Conservation (phyloP, 2,113 vertebrate genomes). For the Corydoras maculifer region DNA sequence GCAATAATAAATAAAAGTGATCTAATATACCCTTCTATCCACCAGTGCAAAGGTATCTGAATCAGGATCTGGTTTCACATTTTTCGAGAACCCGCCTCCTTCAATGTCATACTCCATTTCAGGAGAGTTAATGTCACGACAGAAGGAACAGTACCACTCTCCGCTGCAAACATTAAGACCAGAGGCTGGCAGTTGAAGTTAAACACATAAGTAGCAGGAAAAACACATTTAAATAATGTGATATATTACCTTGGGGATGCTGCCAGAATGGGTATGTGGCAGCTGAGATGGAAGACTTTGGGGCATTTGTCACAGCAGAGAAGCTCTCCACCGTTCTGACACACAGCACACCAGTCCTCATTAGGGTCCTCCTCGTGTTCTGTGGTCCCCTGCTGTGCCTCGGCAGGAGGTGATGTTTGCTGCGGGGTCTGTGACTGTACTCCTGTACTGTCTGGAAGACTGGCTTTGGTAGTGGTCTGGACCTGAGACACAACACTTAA, state of each 20-base stretch:
- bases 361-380: constrained; percentile 72
- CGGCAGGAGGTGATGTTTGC: constrained; percentile 37
- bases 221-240: too few species aligned
- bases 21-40: constrained; percentile 73
- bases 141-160: constrained; percentile 92
- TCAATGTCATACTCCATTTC: constrained; percentile 85
- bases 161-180: constrained; percentile 64
- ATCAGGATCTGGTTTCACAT: constrained; percentile 42
- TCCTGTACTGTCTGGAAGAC: constrained; percentile 70
- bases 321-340: constrained; percentile 93
- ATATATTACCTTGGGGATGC: constrained; percentile 83
- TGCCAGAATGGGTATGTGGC: constrained; percentile 85
- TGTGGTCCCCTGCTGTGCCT: constrained; percentile 50
- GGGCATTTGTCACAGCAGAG: constrained; percentile 94
- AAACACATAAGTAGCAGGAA: too few species aligned
- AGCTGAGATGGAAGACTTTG: constrained; percentile 93
- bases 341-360: constrained; percentile 98
- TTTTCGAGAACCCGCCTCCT: constrained; percentile 56
- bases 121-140: constrained; percentile 74
- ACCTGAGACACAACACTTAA: constrained; percentile 53
- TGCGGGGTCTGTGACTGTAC: constrained; percentile 53
- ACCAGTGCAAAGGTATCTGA: constrained; percentile 53
- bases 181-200: neutral
- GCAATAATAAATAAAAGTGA: too few species aligned
- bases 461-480: constrained; percentile 60